Conservation (phyloP, 1,140 invertebrate species). For the Batillaria attramentaria region DNA sequence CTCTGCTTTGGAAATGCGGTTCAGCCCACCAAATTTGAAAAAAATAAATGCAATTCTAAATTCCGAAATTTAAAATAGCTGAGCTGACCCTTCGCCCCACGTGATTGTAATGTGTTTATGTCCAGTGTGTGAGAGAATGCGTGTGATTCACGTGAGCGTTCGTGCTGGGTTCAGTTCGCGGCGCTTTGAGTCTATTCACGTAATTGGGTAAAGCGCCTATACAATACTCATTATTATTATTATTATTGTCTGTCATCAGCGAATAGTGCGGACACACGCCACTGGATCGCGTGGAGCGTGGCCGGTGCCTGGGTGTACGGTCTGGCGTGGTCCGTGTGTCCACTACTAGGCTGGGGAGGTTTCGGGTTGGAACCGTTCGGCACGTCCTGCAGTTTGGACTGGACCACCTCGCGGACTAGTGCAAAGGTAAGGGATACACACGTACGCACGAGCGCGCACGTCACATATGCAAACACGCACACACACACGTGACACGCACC, state of each 20-base stretch:
- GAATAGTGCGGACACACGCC: constrained; percentile 4
- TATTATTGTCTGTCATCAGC: background rate
- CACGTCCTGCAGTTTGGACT: constrained; percentile 59
- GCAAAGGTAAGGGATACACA: background rate
- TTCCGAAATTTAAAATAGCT: no score
- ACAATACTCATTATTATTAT: no score
- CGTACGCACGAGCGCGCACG: background rate
- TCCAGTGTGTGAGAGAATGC: no score
- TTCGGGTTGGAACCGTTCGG: constrained; percentile 63
- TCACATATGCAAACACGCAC: background rate
- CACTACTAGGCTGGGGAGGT: constrained; percentile 51
- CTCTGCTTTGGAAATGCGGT: no score
- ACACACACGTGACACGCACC: background rate
- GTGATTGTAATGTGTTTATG: no score
- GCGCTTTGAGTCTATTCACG: no score
- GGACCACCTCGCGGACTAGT: constrained; percentile 33
- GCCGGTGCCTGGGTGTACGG: constrained; percentile 23
- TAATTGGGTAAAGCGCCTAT: no score
- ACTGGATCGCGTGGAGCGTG: constrained; percentile 14
- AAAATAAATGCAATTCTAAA: no score
- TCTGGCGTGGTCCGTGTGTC: constrained; percentile 35
- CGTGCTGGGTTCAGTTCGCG: no score
- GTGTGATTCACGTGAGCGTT: no score
- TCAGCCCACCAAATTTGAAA: no score
- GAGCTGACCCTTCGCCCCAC: no score